Conservation (phyloP, 2,797 vertebrate genomes). For the Eleutherodactylus coqui region DNA sequence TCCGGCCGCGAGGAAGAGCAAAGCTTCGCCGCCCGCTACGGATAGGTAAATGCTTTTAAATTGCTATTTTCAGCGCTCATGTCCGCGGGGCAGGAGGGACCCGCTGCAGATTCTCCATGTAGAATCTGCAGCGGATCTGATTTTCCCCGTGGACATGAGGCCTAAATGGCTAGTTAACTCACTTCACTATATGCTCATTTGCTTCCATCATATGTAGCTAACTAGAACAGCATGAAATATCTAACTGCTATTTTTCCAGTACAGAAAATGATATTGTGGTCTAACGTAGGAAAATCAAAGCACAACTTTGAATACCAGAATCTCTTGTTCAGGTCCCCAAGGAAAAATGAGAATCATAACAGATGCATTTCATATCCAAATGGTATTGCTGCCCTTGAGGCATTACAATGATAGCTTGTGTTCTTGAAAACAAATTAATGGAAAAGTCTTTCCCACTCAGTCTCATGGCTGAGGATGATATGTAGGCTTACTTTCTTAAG, state of each 20-base stretch:
- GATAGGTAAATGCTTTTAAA: too few species aligned
- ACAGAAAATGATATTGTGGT: neutral
- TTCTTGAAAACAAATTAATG: constrained; percentile 35
- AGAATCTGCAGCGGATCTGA: too few species aligned
- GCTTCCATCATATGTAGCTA: neutral
- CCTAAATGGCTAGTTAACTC: neutral
- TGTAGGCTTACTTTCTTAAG: constrained; percentile 19
- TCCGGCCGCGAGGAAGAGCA: too few species aligned
- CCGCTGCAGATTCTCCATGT: too few species aligned
- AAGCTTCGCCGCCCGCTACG: too few species aligned
- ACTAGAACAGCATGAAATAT: neutral
- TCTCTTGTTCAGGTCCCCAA: constrained; percentile 6
- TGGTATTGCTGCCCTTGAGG: constrained; percentile 32
- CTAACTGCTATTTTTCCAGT: constrained; percentile 9
- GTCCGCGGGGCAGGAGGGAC: too few species aligned
- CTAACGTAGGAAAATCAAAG: constrained; percentile 8
- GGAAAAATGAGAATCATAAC: constrained; percentile 22
- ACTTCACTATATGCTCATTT: neutral
- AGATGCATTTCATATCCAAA: constrained; percentile 33
- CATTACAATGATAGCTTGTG: constrained; percentile 31
- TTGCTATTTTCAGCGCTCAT: too few species aligned
- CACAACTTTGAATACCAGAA: constrained; percentile 22
- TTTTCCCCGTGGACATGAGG: too few species aligned
- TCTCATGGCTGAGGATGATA: constrained; percentile 16
- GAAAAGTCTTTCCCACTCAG: constrained; percentile 25